Base-by-base conservation (phyloP, 2,888 invertebrate species). In the Zele albiditarsus region DNA sequence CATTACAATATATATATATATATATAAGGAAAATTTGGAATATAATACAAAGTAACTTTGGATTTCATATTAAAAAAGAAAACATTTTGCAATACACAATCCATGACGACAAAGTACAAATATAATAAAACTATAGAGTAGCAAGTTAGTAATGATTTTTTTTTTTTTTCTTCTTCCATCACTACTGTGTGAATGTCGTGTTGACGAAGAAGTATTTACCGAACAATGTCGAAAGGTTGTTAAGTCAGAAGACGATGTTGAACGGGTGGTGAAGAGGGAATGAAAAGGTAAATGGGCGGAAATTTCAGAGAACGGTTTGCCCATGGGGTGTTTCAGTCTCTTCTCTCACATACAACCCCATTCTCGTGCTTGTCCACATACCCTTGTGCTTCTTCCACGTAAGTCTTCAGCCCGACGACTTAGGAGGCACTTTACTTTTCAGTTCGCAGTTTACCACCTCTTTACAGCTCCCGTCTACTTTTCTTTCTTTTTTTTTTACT, bases 351-450 rank as follows among this genome's bases (percentile, higher is more conserved):
- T 69, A 73, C 73, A 60, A 20, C 49, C 69, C 49, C 27, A 27
- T 46, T 46, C 46, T 46, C 16, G n/a, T 46, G 46, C 46, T 46
- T n/a, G 46, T 46, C 46, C 46, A 46, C n/a, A 46, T 46, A 46
- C 46, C 46, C 46, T 46, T 46, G 46, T n/a, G 46, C 46, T n/a
- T n/a, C 46, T n/a, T n/a, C 4, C 46, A 67, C 38, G 67, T 67
- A 49, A 63, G 76, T 67, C 78, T 46, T 72, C 77, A 42, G 63
- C 63, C 63, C 33, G 23, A 60, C 71, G 67, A 76, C 80, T 83
- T 80, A 73, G 79, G 74, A 78, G 80, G 79, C 83, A 81, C 82
- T 84, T 84, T 82, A 79, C 82, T 78, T 72, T 75, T 70, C 76
- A 78, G 82, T 81, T 81, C 6, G 71, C 49, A 71, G 58, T 74